A percentile compares a stretch with the other conserved stretches of the same genome.
Evolutionary conservation across 2,113 vertebrate genomes (phyloP).

Genomic region (Syrmaticus mikado): DNA sequence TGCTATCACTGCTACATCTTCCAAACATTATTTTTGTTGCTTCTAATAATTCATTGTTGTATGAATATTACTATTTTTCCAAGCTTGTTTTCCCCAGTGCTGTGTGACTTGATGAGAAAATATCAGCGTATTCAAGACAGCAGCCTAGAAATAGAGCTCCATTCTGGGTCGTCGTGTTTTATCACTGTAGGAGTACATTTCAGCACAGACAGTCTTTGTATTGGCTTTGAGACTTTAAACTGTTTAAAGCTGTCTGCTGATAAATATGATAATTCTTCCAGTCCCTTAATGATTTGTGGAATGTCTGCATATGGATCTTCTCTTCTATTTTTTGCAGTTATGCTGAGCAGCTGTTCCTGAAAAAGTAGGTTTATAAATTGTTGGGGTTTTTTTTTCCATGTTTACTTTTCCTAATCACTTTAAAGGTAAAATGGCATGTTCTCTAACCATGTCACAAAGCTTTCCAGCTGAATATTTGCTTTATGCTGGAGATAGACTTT

Average conservation of each 20-base stretch:
- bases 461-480: conserved; percentile 14
- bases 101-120: background rate
- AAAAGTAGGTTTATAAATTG: conserved; percentile 75
- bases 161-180: background rate
- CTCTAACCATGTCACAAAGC: background rate
- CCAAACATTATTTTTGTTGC: background rate
- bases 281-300: conserved; percentile 15
- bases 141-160: background rate
- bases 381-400: background rate
- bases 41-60: background rate
- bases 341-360: conserved; percentile 65
- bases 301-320: conserved; percentile 25
- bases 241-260: background rate
- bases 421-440: background rate
- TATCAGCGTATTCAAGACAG: background rate
- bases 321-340: conserved; percentile 61
- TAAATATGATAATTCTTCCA: background rate
- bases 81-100: background rate
- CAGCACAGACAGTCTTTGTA: background rate
- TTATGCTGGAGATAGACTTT: conserved; percentile 1
- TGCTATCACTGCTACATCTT: background rate
- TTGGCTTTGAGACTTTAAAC: background rate
- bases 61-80: background rate
- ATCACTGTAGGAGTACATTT: background rate
- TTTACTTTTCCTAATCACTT: conserved; percentile 56